phyloP scores from a whole-genome alignment of 2,888 invertebrate genomes.

The Lepas anatifera region DNA sequence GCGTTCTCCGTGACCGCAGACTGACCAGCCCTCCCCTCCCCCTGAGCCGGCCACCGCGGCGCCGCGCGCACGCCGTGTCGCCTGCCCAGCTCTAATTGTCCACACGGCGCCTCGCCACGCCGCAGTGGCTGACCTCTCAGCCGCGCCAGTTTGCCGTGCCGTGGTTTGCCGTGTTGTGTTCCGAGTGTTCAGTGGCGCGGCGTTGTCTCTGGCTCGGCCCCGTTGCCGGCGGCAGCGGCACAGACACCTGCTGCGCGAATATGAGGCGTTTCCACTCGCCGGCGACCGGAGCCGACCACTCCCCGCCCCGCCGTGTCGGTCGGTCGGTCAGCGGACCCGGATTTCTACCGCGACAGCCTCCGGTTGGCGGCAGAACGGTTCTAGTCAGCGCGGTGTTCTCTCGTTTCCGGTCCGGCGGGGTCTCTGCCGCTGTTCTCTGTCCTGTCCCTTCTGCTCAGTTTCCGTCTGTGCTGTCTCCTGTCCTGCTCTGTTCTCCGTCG shows the following conservation, averaged over 20 bases:
- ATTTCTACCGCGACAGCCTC: too few species aligned
- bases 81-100: neutral
- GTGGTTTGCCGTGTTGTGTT: neutral
- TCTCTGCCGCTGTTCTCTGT: neutral
- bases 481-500: neutral
- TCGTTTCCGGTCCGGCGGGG: neutral
- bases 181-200: neutral
- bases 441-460: neutral
- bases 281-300: neutral
- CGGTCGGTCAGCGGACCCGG: too few species aligned
- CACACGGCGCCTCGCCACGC: neutral
- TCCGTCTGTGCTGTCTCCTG: neutral
- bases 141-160: neutral
- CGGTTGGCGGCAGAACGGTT: too few species aligned
- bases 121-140: neutral
- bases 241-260: neutral
- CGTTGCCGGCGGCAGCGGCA: neutral
- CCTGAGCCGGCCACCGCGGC: neutral
- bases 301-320: neutral
- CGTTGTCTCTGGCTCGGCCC: neutral
- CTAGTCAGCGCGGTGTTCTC: too few species aligned
- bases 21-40: neutral
- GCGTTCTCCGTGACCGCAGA: too few species aligned
- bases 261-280: constrained; percentile 6
- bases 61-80: neutral